Evolutionary conservation across 1,140 invertebrate genomes (phyloP).

Genomic region (Zaprionus africanus): DNA sequence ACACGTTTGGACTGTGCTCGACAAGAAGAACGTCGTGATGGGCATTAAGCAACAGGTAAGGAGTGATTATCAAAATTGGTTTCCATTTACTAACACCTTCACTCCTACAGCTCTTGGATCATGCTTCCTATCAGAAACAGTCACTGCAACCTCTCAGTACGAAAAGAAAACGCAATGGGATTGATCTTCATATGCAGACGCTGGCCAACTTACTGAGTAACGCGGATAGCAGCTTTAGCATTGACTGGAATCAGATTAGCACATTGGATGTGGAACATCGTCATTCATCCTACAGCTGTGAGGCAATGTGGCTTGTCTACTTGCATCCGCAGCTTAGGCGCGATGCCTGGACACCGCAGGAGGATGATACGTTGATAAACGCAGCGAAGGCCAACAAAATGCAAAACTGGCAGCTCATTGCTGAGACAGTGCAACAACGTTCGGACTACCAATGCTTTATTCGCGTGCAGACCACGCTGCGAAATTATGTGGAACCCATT

Average conservation of each 20-base stretch:
- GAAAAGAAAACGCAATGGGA: slow-evolving; percentile 34
- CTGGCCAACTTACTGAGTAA: slow-evolving; percentile 50
- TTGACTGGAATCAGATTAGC: slow-evolving; percentile 84
- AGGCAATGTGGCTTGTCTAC: slow-evolving; percentile 88
- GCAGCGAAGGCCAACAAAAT: slow-evolving; percentile 84
- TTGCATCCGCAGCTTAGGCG: slow-evolving; percentile 88
- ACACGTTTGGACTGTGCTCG: slow-evolving; percentile 67
- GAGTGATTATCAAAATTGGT: no score
- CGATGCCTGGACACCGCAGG: slow-evolving; percentile 86
- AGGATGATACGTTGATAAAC: slow-evolving; percentile 85
- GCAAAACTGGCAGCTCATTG: slow-evolving; percentile 88
- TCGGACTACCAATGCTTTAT: slow-evolving; percentile 89
- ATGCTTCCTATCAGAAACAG: slow-evolving; percentile 6
- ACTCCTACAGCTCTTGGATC: slow-evolving; percentile 50
- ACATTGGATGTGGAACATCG: slow-evolving; percentile 83
- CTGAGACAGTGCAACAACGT: slow-evolving; percentile 85
- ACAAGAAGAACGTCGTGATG: slow-evolving; percentile 71
- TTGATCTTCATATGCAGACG: slow-evolving; percentile 42
- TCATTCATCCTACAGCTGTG: slow-evolving; percentile 86
- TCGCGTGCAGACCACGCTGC: slow-evolving; percentile 86
- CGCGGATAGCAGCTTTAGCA: slow-evolving; percentile 60
- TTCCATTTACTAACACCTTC: background rate
- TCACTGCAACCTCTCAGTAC: background rate
- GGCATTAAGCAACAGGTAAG: slow-evolving; percentile 78
- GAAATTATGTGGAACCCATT: slow-evolving; percentile 67